phyloP scores from a whole-genome alignment of 2,113 vertebrate species.

The Callorhinus ursinus region DNA sequence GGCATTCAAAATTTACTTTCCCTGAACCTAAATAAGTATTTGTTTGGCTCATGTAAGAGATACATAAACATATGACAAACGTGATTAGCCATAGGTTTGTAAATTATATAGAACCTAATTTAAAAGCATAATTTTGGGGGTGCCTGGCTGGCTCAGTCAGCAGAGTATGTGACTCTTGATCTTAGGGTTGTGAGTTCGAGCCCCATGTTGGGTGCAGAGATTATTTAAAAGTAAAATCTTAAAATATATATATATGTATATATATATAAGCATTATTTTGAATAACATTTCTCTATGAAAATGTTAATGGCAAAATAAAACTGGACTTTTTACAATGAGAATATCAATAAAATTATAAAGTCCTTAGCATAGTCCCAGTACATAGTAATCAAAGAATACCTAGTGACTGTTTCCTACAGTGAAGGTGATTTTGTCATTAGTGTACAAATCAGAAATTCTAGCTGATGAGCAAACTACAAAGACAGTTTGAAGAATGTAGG shows the following conservation, averaged over 20 bases:
- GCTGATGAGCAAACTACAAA: not conserved
- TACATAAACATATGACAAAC: not conserved
- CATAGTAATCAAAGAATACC: not conserved
- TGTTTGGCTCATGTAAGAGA: not conserved
- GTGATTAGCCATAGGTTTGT: not conserved
- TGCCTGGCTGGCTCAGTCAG: not conserved
- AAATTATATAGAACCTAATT: not conserved
- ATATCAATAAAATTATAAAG: slow-evolving; percentile 10
- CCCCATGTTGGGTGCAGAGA: not conserved
- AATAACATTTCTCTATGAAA: slow-evolving; percentile 5
- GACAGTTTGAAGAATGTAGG: not conserved
- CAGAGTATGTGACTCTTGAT: not conserved
- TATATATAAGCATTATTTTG: not conserved
- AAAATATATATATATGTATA: not conserved
- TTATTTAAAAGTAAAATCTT: not conserved
- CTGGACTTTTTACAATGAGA: not conserved
- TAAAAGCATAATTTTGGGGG: not conserved
- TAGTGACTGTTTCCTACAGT: not conserved
- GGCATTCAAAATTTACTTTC: not conserved
- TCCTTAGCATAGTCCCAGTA: not conserved
- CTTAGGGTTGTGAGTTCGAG: not conserved
- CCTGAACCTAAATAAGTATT: not conserved
- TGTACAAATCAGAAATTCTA: not conserved
- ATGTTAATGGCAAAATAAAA: not conserved
- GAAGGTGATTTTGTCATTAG: not conserved